Evolutionary conservation across 2,797 vertebrate genomes (phyloP).

Genomic region (Craterocephalus amniculus): DNA sequence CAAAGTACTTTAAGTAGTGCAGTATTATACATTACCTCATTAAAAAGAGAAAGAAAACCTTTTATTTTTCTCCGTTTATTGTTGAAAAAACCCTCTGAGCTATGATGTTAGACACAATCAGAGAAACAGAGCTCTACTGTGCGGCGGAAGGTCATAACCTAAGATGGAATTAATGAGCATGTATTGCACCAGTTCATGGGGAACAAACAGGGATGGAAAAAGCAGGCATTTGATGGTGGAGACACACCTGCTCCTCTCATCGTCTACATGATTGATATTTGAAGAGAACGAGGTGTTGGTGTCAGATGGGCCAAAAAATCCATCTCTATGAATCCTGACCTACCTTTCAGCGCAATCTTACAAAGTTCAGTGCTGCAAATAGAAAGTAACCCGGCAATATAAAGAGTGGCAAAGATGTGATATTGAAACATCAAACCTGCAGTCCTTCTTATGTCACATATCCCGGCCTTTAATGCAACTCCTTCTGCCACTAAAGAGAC

Average conservation of each 20-base stretch:
- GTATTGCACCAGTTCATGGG: constrained; percentile 46
- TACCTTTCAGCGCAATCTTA: constrained; percentile 25
- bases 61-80: constrained; percentile 6
- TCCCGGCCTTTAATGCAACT: constrained; percentile 55
- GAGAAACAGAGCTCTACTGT: constrained; percentile 15
- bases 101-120: constrained; percentile 23
- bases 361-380: constrained; percentile 33
- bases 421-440: constrained; percentile 49
- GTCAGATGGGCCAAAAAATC: constrained; percentile 23
- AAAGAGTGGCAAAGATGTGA: constrained; percentile 41
- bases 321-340: constrained; percentile 38
- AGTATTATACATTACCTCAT: constrained; percentile 16
- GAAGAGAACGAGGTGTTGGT: constrained; percentile 13
- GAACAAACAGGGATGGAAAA: constrained; percentile 53
- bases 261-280: constrained; percentile 38
- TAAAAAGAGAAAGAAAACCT: constrained; percentile 18
- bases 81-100: background rate
- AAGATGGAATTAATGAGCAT: constrained; percentile 64
- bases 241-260: constrained; percentile 64
- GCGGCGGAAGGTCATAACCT: constrained; percentile 38
- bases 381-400: constrained; percentile 34
- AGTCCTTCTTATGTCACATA: constrained; percentile 48
- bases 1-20: background rate
- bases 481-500: constrained; percentile 65
- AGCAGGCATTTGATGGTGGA: constrained; percentile 50